phyloP scores from a whole-genome alignment of 2,113 vertebrate species.

The Cavia aperea region DNA sequence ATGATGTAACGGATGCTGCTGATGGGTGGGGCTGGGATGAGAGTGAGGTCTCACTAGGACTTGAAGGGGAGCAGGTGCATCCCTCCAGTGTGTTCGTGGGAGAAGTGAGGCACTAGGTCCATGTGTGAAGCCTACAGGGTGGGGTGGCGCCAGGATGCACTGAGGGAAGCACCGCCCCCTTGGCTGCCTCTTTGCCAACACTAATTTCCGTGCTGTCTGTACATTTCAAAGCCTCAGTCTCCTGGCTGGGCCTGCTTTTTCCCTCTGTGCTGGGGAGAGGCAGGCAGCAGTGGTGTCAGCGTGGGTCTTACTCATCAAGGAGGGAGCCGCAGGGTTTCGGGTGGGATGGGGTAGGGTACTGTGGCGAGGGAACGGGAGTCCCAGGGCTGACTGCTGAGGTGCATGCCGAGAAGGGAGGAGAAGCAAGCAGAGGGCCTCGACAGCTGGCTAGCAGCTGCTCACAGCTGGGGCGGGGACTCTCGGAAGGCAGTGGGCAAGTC shows the following conservation, averaged over 20 bases:
- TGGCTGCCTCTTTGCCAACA: conserved; percentile 28
- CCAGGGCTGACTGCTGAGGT: conserved; percentile 21
- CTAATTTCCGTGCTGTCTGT: conserved; percentile 60
- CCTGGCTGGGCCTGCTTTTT: background rate
- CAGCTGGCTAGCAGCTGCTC: background rate
- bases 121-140: background rate
- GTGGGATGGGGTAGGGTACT: background rate
- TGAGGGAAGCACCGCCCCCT: background rate
- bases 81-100: conserved; percentile 35
- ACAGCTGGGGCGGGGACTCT: background rate
- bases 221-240: conserved; percentile 69
- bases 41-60: conserved; percentile 51
- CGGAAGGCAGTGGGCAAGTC: rapidly evolving
- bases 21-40: conserved; percentile 40
- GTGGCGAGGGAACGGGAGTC: background rate
- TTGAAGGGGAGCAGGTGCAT: conserved; percentile 11
- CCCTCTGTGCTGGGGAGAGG: background rate
- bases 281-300: background rate
- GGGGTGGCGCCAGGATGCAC: background rate
- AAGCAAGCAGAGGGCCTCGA: background rate
- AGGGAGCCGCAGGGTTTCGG: background rate
- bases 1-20: conserved; percentile 69
- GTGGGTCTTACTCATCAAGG: background rate
- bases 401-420: background rate
- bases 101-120: background rate